Evolutionary conservation across 2,888 invertebrate genomes (phyloP).

Genomic region (Oscheius sp.): DNA sequence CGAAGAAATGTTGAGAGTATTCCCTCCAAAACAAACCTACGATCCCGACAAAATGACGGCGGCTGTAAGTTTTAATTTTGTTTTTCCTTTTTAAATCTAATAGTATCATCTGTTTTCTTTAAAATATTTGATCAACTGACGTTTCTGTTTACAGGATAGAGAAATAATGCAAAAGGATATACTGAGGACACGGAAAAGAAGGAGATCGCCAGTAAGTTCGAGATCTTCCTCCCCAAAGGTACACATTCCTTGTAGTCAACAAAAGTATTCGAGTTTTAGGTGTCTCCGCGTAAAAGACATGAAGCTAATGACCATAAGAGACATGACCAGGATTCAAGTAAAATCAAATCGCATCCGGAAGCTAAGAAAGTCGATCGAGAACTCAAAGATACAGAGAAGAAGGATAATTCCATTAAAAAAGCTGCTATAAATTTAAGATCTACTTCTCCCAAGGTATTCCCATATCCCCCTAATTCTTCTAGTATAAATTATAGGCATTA

Average conservation of each 20-base stretch:
- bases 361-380: no score
- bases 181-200: not conserved
- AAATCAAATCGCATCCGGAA: no score
- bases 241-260: not conserved
- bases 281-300: no score
- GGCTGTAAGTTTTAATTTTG: not conserved
- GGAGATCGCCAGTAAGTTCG: not conserved
- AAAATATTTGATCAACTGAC: not conserved
- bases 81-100: not conserved
- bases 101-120: not conserved
- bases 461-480: no score
- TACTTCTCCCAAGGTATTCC: no score
- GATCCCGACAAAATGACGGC: conserved; percentile 18
- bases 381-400: no score
- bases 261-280: no score
- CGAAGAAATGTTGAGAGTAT: conserved; percentile 16
- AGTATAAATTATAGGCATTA: no score
- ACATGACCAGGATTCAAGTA: not conserved
- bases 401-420: no score
- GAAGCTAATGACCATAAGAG: not conserved
- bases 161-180: conserved; percentile 13
- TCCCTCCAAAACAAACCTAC: conserved; percentile 16
- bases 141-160: not conserved
- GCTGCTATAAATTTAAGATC: no score
- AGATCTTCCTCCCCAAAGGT: not conserved